Evolutionary conservation across 2,113 vertebrate species (phyloP).

Genomic region (Solea senegalensis): DNA sequence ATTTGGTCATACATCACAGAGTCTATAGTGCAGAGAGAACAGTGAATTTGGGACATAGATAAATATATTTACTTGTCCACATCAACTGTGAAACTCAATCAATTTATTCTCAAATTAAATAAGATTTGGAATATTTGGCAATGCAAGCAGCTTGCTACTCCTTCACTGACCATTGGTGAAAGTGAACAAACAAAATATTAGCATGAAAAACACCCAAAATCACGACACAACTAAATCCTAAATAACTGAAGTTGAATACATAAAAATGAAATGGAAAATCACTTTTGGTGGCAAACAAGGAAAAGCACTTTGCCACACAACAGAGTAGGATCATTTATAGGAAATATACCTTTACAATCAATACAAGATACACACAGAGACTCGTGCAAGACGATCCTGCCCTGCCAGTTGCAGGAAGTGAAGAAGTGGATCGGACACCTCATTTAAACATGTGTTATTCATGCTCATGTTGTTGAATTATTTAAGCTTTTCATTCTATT

Average conservation of each 20-base stretch:
- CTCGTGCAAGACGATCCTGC: conserved; percentile 2
- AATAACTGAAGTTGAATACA: neutral
- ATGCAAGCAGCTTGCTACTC: neutral
- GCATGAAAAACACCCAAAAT: conserved; percentile 10
- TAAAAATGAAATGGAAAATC: neutral
- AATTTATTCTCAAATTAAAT: neutral
- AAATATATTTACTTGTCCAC: neutral
- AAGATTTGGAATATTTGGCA: neutral
- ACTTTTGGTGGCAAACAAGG: neutral
- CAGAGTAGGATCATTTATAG: neutral
- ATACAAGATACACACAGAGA: neutral
- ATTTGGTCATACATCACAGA: neutral
- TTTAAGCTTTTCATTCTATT: conserved; percentile 75
- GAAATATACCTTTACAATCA: neutral
- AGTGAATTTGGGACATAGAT: neutral
- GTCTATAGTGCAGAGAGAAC: neutral
- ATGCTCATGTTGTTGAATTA: conserved; percentile 72
- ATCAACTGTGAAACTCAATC: neutral
- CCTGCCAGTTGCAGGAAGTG: conserved; percentile 41
- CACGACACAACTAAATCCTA: conserved; percentile 7
- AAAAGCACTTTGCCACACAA: neutral
- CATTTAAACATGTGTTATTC: conserved; percentile 68
- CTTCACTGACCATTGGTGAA: too few species aligned
- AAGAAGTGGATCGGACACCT: conserved; percentile 46
- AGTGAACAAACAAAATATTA: neutral